Conservation (phyloP, 1,140 invertebrate genomes). For the Sipha flava region DNA sequence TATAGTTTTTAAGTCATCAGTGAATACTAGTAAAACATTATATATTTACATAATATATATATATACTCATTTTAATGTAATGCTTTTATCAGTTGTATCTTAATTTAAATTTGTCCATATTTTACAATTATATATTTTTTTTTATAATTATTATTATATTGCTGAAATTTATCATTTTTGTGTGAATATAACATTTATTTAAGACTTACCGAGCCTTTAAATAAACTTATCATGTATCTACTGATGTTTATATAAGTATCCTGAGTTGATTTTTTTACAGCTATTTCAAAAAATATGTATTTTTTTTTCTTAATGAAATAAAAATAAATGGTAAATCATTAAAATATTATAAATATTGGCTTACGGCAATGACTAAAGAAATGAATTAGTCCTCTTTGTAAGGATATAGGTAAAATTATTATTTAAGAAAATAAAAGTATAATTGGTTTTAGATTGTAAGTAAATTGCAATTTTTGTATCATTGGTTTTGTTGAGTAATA, state of each 20-base stretch:
- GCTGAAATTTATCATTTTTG: background rate
- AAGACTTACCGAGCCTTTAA: background rate
- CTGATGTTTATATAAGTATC: background rate
- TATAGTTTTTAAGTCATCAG: slow-evolving; percentile 1
- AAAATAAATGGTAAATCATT: background rate
- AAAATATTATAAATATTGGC: background rate
- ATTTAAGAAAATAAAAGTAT: background rate
- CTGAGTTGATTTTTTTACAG: background rate
- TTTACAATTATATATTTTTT: slow-evolving; percentile 16
- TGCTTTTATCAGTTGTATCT: slow-evolving; percentile 9
- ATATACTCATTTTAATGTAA: slow-evolving; percentile 18
- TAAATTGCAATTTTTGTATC: background rate
- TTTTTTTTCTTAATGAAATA: background rate
- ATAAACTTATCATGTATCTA: background rate
- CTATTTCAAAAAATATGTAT: background rate
- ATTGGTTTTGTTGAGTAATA: background rate
- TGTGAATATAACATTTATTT: slow-evolving; percentile 24
- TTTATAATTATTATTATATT: slow-evolving; percentile 12
- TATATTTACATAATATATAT: background rate
- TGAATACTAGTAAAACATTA: slow-evolving; percentile 14
- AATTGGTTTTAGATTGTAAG: background rate
- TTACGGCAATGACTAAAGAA: background rate
- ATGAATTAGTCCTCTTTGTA: background rate
- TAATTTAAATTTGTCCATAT: slow-evolving; percentile 17
- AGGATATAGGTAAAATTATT: background rate